Evolutionary conservation across 1,140 invertebrate species (phyloP).

Genomic region (Drosophila tsacasi): DNA sequence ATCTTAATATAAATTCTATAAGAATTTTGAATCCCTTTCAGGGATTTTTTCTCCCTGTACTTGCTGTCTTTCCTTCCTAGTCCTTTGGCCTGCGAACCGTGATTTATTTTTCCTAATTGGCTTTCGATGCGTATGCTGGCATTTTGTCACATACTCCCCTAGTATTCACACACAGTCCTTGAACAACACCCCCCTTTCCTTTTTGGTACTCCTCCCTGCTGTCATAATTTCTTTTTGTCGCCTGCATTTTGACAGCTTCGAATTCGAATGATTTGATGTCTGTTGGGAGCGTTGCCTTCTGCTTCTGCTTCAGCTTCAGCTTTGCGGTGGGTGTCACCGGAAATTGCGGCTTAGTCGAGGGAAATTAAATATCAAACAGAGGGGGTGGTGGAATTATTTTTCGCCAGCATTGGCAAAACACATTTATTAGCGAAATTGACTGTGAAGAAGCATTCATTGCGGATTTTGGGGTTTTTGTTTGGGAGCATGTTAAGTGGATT

Average conservation of each 20-base stretch:
- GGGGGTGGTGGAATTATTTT: slow-evolving; percentile 38
- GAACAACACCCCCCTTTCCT: slow-evolving; percentile 22
- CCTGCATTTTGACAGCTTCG: slow-evolving; percentile 69
- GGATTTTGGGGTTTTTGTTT: slow-evolving; percentile 1
- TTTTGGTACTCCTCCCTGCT: slow-evolving; percentile 31
- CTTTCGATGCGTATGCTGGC: slow-evolving; percentile 73
- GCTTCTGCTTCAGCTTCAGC: slow-evolving; percentile 9
- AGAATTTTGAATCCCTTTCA: neutral
- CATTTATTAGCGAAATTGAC: slow-evolving; percentile 72
- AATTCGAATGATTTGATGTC: slow-evolving; percentile 74
- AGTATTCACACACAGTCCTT: neutral
- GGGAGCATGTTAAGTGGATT: slow-evolving; percentile 65
- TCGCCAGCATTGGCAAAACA: slow-evolving; percentile 51
- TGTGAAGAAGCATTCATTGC: slow-evolving; percentile 51
- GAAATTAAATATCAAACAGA: slow-evolving; percentile 69
- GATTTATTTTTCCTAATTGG: slow-evolving; percentile 82
- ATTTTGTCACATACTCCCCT: slow-evolving; percentile 49
- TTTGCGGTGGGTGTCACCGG: slow-evolving; percentile 63
- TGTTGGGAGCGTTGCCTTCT: slow-evolving; percentile 45
- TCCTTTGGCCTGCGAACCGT: slow-evolving; percentile 67
- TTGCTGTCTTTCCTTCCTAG: slow-evolving; percentile 23
- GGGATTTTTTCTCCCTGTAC: slow-evolving; percentile 7
- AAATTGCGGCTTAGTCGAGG: slow-evolving; percentile 71
- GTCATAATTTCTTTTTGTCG: slow-evolving; percentile 63
- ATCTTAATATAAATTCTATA: neutral